Conservation (phyloP, 2,113 vertebrate species). For the Oryzias curvinotus region DNA sequence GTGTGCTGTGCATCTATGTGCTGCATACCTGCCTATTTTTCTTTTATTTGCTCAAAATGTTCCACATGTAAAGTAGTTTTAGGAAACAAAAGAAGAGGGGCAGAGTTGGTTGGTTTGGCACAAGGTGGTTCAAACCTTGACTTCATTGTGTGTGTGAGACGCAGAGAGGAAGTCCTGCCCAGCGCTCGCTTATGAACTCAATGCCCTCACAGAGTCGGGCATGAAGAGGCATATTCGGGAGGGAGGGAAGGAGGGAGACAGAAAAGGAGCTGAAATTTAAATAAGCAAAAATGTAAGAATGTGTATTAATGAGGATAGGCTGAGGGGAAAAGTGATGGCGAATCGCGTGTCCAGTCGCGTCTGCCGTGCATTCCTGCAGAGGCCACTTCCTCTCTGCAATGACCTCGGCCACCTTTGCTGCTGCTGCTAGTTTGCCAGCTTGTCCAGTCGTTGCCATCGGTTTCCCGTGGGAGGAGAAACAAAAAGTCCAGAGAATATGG, state of each 20-base stretch:
- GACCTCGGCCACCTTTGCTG: slow-evolving; percentile 59
- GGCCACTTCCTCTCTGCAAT: slow-evolving; percentile 63
- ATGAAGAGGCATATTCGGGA: slow-evolving; percentile 42
- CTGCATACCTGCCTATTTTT: slow-evolving; percentile 37
- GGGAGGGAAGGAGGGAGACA: slow-evolving; percentile 30
- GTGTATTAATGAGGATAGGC: slow-evolving; percentile 41
- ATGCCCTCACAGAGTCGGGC: slow-evolving; percentile 61
- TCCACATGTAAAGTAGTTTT: slow-evolving; percentile 36
- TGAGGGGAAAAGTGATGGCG: slow-evolving; percentile 20
- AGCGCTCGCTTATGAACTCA: slow-evolving; percentile 59
- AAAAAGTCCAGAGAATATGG: slow-evolving; percentile 38
- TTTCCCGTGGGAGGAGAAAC: slow-evolving; percentile 15
- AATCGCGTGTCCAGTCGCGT: slow-evolving; percentile 67
- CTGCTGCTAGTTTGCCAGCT: slow-evolving; percentile 31
- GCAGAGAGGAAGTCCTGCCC: slow-evolving; percentile 52
- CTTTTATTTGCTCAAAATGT: slow-evolving; percentile 36
- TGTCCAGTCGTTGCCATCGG: slow-evolving; percentile 21
- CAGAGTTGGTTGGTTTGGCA: slow-evolving; percentile 48
- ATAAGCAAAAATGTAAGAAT: slow-evolving; percentile 23
- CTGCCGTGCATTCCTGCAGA: slow-evolving; percentile 67
- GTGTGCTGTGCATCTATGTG: slow-evolving; percentile 11
- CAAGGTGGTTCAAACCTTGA: slow-evolving; percentile 35
- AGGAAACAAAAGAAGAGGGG: slow-evolving; percentile 48
- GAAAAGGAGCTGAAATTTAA: slow-evolving; percentile 40
- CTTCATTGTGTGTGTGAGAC: slow-evolving; percentile 25